Percentiles rank a stretch among this genome's conserved stretches.
Evolutionary conservation across 1,140 invertebrate genomes (phyloP).

Genomic region (Hesperophylax magnus): DNA sequence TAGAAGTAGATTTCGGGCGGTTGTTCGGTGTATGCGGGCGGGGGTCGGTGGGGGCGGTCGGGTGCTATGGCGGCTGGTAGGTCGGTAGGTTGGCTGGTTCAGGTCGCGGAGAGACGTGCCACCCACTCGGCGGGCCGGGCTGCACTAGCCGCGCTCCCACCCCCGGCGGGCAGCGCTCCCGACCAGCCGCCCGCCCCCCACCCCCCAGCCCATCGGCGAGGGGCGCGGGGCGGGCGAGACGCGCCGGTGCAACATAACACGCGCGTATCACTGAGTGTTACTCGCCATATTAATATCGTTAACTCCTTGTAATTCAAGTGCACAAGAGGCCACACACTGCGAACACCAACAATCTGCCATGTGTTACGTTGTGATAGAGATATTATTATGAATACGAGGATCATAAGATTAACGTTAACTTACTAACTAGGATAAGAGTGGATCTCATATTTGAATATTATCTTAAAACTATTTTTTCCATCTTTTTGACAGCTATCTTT

Average conservation of each 20-base stretch:
- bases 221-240: not conserved
- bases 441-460: no score
- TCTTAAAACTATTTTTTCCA: no score
- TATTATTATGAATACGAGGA: no score
- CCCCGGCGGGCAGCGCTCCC: conserved; percentile 37
- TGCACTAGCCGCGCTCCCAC: conserved; percentile 51
- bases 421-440: no score
- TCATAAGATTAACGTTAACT: no score
- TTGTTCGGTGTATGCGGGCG: not conserved
- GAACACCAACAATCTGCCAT: no score
- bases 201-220: conserved; percentile 13
- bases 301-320: no score
- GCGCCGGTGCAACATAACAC: not conserved
- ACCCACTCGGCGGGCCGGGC: conserved; percentile 55
- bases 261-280: not conserved
- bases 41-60: not conserved
- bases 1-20: not conserved
- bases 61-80: not conserved
- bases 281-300: no score
- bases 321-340: no score
- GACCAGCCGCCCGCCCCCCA: conserved; percentile 36
- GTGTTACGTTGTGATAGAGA: no score
- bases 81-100: not conserved
- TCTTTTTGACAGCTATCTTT: no score
- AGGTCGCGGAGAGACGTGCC: conserved; percentile 49